Base-by-base conservation (phyloP, 2,113 vertebrate genomes). In the Ictidomys tridecemlineatus region DNA sequence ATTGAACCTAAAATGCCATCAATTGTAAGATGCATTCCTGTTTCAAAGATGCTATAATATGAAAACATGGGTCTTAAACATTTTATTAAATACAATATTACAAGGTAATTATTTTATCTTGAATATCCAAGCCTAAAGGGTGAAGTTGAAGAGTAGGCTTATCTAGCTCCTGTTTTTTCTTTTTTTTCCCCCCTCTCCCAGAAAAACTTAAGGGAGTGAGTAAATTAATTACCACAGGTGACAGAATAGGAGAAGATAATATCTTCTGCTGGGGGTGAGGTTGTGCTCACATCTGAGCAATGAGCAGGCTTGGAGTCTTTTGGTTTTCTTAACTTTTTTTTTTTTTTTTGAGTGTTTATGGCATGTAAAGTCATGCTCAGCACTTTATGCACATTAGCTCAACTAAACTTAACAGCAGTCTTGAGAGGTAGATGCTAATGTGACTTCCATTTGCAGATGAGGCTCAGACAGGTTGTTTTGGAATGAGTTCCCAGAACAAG, bases 11-110 rank as follows among this genome's bases (percentile, higher is more conserved):
- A 70, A 32, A 63, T 70, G 48, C n/a, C 17, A 34, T 85, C 17
- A 4, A 1, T 32, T 82, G 8, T 83, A 89, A 91, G 51, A 70
- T 84, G 10, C 42, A n/a, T 87, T 28, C 9, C 2, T 91, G 17
- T 79, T 93, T 89, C 12, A 70, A 39, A 65, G 65, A 77, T 83
- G 51, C 24, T 67, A 76, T 78, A 69, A 51, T 95, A 26, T 93
- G 67, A 51, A 86, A 85, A 78, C 32, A 8, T 22, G 24, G 7
- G 5, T 77, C 37, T 91, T 70, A 82, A 82, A 69, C 42, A 45
- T 92, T 22, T 95, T 39, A 69, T 82, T 26, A 82, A 94, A 88
- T 32, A 65, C 2, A 48, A 26, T 22, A 58, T 53, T 89, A 82
- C 76, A 65, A 20, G 65, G 8, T 45, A 84, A 61, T 61, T 56